Evolutionary conservation across 1,140 invertebrate species (phyloP), one percentile per base, ranked within the genome.

Genomic region (Diabrotica undecimpunctata): DNA sequence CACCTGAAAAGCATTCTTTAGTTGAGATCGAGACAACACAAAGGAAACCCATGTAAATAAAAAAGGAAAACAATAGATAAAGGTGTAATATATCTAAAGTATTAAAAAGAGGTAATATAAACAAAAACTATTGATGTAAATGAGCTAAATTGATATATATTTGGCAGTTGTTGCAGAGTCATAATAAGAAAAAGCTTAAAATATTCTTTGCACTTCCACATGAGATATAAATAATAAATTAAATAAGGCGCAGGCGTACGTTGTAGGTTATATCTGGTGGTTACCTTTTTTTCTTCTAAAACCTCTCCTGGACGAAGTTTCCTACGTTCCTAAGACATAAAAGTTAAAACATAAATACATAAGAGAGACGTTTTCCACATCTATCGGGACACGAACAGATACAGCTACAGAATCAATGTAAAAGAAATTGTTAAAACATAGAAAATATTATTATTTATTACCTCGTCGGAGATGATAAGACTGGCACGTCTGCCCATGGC

Each of bases 261-360:
- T 54, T 67, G 61, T 61, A 60, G 36, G 35, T 64, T 62, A 64
- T 37, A 62, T 64, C 53, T 54, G 55, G 58, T 56, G 81, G 90
- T 94, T 92, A 95, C 93, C 92, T 93, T 93, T 84, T 89, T 91
- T 78, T 95, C 92, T 83, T 94, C 92, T 79, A 92, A 79, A 81
- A 95, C 90, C 86, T 95, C 93, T 80, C 93, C 92, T 68, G 93
- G 93, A 77, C 93, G 91, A 82, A 95, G 89, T 88, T 94, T 95
- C 83, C 90, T 79, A 76, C 76, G 74, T 71, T 78, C 78, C 78
- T 79, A 75, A 63, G 69, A 73, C 64, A 75, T 65, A 75, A 72
- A 74, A 72, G 62, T 70, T 70, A 69, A 67, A 25, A 63, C 37
- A 53, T 61, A 62, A 55, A 61, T 62, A 65, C 51, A 59, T 50